Percentiles rank a stretch among this genome's conserved stretches.
Conservation (phyloP, 2,888 invertebrate species). For the Apantesis nais region DNA sequence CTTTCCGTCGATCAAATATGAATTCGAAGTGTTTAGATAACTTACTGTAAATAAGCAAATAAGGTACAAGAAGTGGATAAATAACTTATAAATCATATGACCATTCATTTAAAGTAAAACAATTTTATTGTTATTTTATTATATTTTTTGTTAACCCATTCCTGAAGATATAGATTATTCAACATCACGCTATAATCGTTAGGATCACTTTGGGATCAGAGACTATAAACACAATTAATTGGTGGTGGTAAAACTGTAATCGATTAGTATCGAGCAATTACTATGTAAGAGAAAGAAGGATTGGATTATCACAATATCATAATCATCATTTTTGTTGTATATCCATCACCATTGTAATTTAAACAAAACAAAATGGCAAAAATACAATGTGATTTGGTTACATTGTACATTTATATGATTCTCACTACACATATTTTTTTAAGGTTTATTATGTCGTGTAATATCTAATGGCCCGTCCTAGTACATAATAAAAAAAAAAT, state of each 20-base stretch:
- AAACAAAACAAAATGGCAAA: no score
- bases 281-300: no score
- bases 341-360: no score
- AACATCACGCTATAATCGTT: background rate
- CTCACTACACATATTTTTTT: background rate
- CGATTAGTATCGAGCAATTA: no score
- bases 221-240: no score
- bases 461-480: background rate
- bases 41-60: background rate
- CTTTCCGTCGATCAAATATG: background rate
- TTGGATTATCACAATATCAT: no score
- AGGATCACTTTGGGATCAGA: background rate
- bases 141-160: background rate
- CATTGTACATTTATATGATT: background rate
- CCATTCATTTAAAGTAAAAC: background rate
- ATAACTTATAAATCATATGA: background rate
- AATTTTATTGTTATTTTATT: background rate
- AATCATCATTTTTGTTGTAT: no score
- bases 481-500: no score
- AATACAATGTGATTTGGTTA: no score
- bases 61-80: background rate
- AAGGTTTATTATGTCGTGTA: no score
- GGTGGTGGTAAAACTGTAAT: no score
- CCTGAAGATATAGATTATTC: background rate
- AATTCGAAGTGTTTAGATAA: background rate